These are phyloP conservation scores for Lagocephalus sceleratus DNA, from an alignment of 2,797 vertebrate genomes.

Conservation along the genomic window DNA sequence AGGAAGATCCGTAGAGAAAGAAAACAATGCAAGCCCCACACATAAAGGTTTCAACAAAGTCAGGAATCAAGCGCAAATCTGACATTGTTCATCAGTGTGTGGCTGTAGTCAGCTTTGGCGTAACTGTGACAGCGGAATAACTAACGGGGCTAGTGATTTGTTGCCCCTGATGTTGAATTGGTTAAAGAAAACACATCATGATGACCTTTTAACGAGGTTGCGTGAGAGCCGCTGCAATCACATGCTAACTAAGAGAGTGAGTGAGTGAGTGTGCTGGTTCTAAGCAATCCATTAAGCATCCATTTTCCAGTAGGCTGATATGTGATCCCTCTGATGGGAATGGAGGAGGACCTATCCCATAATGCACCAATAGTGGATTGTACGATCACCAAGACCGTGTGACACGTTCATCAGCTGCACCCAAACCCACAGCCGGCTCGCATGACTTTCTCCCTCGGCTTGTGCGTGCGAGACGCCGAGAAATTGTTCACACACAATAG, in stretches of 20 bases:
- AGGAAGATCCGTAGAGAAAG: too few species aligned
- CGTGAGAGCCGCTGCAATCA: slow-evolving; percentile 10
- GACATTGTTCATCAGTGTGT: background rate
- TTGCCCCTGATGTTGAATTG: background rate
- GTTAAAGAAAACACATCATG: background rate
- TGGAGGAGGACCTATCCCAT: slow-evolving; percentile 44
- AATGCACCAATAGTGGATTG: slow-evolving; percentile 47
- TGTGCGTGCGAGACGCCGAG: background rate
- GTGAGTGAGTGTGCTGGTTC: slow-evolving; percentile 3
- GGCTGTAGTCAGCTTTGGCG: background rate
- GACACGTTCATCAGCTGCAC: slow-evolving; percentile 28
- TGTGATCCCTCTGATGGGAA: slow-evolving; percentile 57
- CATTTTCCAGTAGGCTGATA: slow-evolving; percentile 61
- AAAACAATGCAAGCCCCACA: too few species aligned
- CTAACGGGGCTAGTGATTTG: background rate
- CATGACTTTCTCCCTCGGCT: slow-evolving; percentile 24
- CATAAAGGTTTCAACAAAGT: too few species aligned
- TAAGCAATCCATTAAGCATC: slow-evolving; percentile 31
- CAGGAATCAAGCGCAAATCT: too few species aligned
- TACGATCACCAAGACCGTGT: slow-evolving; percentile 37
- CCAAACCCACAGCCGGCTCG: slow-evolving; percentile 33
- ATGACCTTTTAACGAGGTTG: slow-evolving; percentile 2
- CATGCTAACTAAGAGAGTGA: slow-evolving; percentile 6
- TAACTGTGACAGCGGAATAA: background rate
- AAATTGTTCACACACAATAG: slow-evolving; percentile 10